phyloP scores from a whole-genome alignment of 2,113 vertebrate species.

The Neodon shergylaensis region DNA sequence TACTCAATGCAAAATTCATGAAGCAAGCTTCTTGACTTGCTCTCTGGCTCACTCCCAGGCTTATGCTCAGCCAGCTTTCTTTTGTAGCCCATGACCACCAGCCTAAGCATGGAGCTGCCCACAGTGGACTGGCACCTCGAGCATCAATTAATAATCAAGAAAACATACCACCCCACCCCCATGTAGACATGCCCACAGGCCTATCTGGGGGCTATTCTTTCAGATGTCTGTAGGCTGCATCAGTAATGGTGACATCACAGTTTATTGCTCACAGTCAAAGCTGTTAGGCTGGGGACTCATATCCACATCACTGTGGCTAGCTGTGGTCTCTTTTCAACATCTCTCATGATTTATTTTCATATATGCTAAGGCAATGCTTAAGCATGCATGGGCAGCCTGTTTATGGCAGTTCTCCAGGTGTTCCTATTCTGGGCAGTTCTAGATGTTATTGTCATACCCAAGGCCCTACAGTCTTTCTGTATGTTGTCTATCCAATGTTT shows the following conservation, averaged over 20 bases:
- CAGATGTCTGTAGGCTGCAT: background rate
- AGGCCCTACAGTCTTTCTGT: too few relatives aligned
- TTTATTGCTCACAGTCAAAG: background rate
- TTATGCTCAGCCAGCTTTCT: background rate
- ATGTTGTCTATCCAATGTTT: too few relatives aligned
- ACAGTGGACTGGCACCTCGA: background rate
- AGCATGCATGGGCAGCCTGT: too few relatives aligned
- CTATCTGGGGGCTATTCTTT: background rate
- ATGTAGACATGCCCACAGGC: background rate
- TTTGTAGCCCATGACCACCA: too few relatives aligned
- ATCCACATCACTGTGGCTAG: background rate
- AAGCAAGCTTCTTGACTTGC: background rate
- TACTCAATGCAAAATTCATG: background rate
- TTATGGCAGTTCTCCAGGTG: too few relatives aligned
- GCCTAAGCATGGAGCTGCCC: background rate
- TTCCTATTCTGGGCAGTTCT: too few relatives aligned
- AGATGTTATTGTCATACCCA: too few relatives aligned
- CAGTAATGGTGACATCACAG: background rate
- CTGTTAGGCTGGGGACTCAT: background rate
- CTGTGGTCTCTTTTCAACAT: background rate
- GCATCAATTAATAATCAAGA: background rate
- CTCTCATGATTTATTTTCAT: too few relatives aligned
- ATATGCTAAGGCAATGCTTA: too few relatives aligned
- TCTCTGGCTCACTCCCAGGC: too few relatives aligned
- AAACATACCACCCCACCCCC: rapidly evolving